Evolutionary conservation across 2,888 invertebrate species (phyloP).

Genomic region (Orthosia gothica): DNA sequence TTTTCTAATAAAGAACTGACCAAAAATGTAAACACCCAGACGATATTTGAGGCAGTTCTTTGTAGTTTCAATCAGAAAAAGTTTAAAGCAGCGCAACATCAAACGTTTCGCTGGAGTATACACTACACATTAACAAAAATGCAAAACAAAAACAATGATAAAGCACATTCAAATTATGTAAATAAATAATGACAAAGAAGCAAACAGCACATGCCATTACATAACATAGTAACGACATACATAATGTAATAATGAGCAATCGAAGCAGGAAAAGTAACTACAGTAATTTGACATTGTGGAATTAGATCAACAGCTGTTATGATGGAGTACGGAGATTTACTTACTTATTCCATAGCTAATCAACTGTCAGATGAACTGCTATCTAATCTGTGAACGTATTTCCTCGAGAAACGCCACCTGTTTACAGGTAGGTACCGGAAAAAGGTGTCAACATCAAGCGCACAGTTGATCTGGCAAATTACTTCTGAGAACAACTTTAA

Average conservation of each 20-base stretch:
- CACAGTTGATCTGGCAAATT: not conserved
- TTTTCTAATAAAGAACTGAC: not conserved
- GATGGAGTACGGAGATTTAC: conserved; percentile 11
- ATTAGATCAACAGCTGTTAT: conserved; percentile 45
- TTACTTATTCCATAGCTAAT: conserved; percentile 32
- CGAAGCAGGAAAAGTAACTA: conserved; percentile 39
- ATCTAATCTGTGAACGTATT: conserved; percentile 30
- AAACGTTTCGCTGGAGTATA: conserved; percentile 4
- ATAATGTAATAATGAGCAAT: conserved; percentile 28
- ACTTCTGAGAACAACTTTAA: not conserved
- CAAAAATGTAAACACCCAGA: not conserved
- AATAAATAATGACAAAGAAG: conserved; percentile 53
- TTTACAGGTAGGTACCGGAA: not conserved
- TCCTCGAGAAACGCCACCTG: conserved; percentile 6
- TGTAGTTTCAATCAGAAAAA: conserved; percentile 16
- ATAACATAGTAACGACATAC: conserved; percentile 42
- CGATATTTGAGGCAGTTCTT: not conserved
- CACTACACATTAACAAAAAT: conserved; percentile 11
- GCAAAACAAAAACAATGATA: conserved; percentile 53
- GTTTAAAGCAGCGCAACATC: not conserved
- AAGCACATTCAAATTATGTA: conserved; percentile 49
- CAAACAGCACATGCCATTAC: conserved; percentile 47
- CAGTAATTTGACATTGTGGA: conserved; percentile 49
- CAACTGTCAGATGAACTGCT: conserved; percentile 21
- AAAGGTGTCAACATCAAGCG: not conserved